Conservation (phyloP, 1,140 invertebrate species). For the Eubasilissa regina region DNA sequence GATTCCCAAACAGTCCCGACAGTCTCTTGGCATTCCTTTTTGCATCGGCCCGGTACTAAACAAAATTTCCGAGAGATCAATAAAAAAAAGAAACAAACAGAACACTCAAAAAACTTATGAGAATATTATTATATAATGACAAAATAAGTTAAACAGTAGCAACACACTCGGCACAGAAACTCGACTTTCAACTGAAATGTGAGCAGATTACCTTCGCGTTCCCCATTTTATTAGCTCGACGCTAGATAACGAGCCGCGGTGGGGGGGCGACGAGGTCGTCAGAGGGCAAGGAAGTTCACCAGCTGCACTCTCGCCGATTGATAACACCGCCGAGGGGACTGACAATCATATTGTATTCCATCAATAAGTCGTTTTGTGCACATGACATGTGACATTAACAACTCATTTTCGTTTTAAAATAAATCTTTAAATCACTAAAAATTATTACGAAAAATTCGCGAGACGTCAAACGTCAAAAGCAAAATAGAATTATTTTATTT, state of each 20-base stretch:
- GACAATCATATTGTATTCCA: conserved; percentile 12
- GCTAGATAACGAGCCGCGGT: conserved; percentile 26
- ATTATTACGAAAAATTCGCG: too few relatives aligned
- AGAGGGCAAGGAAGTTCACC: conserved; percentile 46
- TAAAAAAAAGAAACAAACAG: conserved; percentile 11
- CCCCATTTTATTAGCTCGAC: conserved; percentile 48
- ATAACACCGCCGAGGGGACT: conserved; percentile 41
- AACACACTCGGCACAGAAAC: conserved; percentile 12
- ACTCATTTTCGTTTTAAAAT: not conserved
- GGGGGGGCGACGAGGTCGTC: conserved; percentile 39
- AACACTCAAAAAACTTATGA: conserved; percentile 4
- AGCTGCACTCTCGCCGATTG: conserved; percentile 12
- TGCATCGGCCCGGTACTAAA: conserved; percentile 62
- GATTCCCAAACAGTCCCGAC: conserved; percentile 88
- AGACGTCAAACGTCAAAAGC: too few relatives aligned
- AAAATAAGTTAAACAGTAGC: not conserved
- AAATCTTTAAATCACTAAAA: not conserved
- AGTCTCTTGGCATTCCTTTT: conserved; percentile 87
- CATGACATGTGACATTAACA: not conserved
- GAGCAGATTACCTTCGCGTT: conserved; percentile 38
- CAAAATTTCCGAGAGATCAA: conserved; percentile 36
- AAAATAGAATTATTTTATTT: too few relatives aligned
- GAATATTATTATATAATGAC: conserved; percentile 1
- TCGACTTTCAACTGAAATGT: conserved; percentile 28
- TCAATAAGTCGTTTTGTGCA: not conserved